Evolutionary conservation across 2,888 invertebrate genomes (phyloP).

Genomic region (Eupelmus urozonus): DNA sequence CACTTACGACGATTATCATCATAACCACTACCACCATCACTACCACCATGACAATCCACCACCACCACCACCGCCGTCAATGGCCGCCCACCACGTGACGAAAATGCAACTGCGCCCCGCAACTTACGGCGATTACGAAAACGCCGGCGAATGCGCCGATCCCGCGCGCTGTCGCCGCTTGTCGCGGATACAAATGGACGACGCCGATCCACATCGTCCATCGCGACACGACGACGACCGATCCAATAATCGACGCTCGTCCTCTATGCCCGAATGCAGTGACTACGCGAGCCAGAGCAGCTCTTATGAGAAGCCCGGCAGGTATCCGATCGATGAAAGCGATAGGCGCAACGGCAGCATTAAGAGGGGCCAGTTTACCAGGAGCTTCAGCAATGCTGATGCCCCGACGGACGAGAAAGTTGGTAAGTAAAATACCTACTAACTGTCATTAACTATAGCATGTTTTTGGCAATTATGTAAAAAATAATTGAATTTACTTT

Average conservation of each 20-base stretch:
- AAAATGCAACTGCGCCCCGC: slow-evolving; percentile 65
- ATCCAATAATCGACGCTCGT: slow-evolving; percentile 72
- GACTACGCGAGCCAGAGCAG: slow-evolving; percentile 75
- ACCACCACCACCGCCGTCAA: slow-evolving; percentile 46
- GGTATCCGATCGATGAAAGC: slow-evolving; percentile 70
- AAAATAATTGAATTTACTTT: too few relatives aligned
- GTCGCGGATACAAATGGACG: slow-evolving; percentile 65
- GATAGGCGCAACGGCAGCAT: slow-evolving; percentile 78
- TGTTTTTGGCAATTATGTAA: background rate
- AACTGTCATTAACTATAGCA: background rate
- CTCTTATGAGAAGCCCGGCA: slow-evolving; percentile 74
- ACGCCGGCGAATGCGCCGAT: slow-evolving; percentile 61
- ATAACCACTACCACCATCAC: slow-evolving; percentile 61
- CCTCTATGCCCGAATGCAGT: slow-evolving; percentile 76
- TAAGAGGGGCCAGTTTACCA: slow-evolving; percentile 82
- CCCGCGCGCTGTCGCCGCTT: slow-evolving; percentile 63
- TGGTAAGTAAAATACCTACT: slow-evolving; percentile 79
- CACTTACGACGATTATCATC: slow-evolving; percentile 66
- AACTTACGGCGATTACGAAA: slow-evolving; percentile 52
- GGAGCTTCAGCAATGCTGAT: slow-evolving; percentile 90
- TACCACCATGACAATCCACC: slow-evolving; percentile 41
- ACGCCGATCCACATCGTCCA: slow-evolving; percentile 57
- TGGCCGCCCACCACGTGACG: slow-evolving; percentile 60
- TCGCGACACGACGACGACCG: slow-evolving; percentile 60
- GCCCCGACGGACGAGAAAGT: slow-evolving; percentile 91